Evolutionary conservation across 1,140 invertebrate species (phyloP), one percentile per base, ranked within the genome.

Genomic region (Rhyacophila brunnea): DNA sequence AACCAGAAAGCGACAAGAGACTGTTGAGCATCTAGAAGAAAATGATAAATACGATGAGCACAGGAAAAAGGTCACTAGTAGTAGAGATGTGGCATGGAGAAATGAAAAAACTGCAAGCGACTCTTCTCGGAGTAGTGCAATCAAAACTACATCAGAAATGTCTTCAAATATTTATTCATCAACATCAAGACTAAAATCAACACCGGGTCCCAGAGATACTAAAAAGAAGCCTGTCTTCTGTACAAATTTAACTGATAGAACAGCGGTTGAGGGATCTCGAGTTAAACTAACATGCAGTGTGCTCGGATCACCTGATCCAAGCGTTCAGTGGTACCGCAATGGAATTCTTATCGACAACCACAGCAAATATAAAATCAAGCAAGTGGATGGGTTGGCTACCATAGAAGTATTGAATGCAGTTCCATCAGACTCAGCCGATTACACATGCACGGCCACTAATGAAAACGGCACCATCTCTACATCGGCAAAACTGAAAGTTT

Each of bases 221-320:
- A 83, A 79, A 61, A 80, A 83, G 56, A 88, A 88, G 71, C 92
- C 92, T 4, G 80, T 86, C 4, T 96, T 95, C 72, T 91, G 88
- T 35, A 90, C 86, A n/a, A 81, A 84, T 54, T 71, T 96, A 32
- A 87, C 85, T 1, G 88, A 93, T 69, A 83, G 89, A 60, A 87
- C 87, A 2, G 85, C 88, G 1, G 85, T 85, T 0, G 85, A 86
- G 67, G 86, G 86, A 7, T 87, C 86, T 18, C 78, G 83, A 60
- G 84, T 93, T 1, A 87, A 87, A 67, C 73, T 98, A n/a, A 87
- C 87, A 2, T 96, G 94, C 69, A 87, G 87, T 53, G 84, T 96
- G 1, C 81, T 95, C 45, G 90, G 90, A n/a, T 81, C 83, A 58
- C 87, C 90, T 0, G 89, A 91, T 64, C 89, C 92, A 0, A 81